Conservation (phyloP, 2,888 invertebrate genomes). For the Trichogramma dendrolimi region DNA sequence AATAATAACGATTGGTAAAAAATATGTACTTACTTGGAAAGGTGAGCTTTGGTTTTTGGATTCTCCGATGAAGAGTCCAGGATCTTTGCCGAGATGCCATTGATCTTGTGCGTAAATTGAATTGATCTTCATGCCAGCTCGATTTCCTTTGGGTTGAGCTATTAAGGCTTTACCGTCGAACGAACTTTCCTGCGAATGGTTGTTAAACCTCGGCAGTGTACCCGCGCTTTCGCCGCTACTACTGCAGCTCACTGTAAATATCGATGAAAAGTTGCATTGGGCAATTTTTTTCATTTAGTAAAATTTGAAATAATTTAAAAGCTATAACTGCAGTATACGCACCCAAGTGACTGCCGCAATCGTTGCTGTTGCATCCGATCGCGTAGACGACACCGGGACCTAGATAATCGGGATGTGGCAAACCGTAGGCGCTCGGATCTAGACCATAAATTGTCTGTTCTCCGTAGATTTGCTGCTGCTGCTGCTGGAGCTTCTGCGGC, state of each 20-base stretch:
- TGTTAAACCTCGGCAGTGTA: constrained; percentile 34
- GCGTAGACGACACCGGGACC: constrained; percentile 20
- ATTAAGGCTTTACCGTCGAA: constrained; percentile 39
- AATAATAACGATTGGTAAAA: not conserved
- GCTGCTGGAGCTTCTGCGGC: constrained; percentile 5
- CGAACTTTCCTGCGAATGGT: constrained; percentile 28
- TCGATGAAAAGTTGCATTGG: constrained; percentile 5
- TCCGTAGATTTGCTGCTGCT: constrained; percentile 18
- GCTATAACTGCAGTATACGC: not conserved
- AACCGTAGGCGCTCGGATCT: constrained; percentile 10
- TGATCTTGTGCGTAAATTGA: constrained; percentile 50
- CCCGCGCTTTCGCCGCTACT: constrained; percentile 35
- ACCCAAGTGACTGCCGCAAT: constrained; percentile 19
- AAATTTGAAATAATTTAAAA: not conserved
- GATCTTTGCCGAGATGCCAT: constrained; percentile 41
- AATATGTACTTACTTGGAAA: constrained; percentile 42
- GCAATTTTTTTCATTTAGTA: no score
- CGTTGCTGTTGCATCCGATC: constrained; percentile 25
- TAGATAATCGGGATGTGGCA: constrained; percentile 10
- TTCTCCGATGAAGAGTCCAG: constrained; percentile 41
- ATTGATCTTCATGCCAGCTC: constrained; percentile 47
- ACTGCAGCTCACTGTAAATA: constrained; percentile 19
- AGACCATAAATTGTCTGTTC: constrained; percentile 20
- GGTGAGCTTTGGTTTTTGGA: constrained; percentile 40
- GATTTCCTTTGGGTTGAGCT: constrained; percentile 28